Evolutionary conservation across 2,797 vertebrate genomes (phyloP).

Genomic region (Tauraco hartlaubi): DNA sequence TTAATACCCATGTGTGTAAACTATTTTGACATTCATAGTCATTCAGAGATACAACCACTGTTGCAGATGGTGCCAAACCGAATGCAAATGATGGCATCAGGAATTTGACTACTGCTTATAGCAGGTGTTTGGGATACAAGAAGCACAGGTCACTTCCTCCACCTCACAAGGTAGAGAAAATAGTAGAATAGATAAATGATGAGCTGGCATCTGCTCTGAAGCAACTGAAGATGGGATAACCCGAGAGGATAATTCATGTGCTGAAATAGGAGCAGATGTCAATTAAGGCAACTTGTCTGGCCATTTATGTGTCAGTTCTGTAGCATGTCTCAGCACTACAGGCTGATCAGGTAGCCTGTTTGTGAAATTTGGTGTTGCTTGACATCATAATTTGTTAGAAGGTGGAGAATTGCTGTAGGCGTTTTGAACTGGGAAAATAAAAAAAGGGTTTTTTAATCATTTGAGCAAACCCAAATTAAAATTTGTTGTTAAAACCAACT

Average conservation of each 20-base stretch:
- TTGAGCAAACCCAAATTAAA: background rate
- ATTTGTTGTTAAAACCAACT: background rate
- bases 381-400: conserved; percentile 29
- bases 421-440: background rate
- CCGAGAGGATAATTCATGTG: background rate
- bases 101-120: background rate
- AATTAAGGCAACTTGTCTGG: conserved; percentile 15
- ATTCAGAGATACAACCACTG: background rate
- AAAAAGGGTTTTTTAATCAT: background rate
- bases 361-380: conserved; percentile 43
- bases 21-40: background rate
- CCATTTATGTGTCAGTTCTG: background rate
- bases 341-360: background rate
- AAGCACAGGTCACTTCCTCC: background rate
- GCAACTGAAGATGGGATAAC: conserved; percentile 1
- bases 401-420: background rate
- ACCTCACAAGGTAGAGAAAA: background rate
- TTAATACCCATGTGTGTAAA: background rate
- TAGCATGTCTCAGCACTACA: background rate
- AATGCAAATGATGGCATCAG: background rate
- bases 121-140: background rate
- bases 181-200: background rate
- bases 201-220: background rate
- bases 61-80: background rate
- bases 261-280: conserved; percentile 31